phyloP scores from a whole-genome alignment of 2,113 vertebrate species.

The Mystacornis crossleyi region DNA sequence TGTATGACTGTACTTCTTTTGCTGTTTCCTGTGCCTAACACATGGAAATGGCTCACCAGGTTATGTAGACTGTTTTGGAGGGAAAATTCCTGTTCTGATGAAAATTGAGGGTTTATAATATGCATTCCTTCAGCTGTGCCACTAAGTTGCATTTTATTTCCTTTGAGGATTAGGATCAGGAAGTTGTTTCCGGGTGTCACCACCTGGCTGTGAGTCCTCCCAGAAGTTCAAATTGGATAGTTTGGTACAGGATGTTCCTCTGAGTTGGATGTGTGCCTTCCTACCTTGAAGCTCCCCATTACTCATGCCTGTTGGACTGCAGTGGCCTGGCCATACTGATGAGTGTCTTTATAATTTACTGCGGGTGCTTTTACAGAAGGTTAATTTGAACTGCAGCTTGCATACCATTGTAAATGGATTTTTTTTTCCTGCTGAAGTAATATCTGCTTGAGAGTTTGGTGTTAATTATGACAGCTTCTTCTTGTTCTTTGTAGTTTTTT shows the following conservation, averaged over 20 bases:
- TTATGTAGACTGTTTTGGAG: neutral
- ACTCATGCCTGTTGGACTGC: constrained; percentile 43
- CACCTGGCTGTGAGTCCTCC: neutral
- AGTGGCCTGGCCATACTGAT: constrained; percentile 23
- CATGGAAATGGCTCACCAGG: neutral
- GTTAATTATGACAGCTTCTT: neutral
- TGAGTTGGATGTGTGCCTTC: constrained; percentile 42
- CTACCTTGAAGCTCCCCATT: constrained; percentile 42
- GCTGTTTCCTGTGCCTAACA: neutral
- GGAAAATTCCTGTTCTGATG: neutral
- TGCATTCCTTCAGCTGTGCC: neutral
- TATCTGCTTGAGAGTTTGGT: neutral
- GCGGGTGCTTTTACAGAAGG: neutral
- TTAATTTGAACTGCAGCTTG: neutral
- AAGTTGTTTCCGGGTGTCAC: constrained; percentile 13
- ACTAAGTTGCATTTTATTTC: constrained; percentile 1
- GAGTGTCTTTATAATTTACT: neutral
- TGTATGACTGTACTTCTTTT: neutral
- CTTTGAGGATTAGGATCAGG: constrained; percentile 5
- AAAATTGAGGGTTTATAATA: neutral
- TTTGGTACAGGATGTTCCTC: constrained; percentile 61
- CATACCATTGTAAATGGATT: neutral
- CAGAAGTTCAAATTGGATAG: neutral
- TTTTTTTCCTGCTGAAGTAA: neutral
- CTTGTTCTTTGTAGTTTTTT: neutral